Conservation (phyloP, 2,113 vertebrate genomes). For the Lethenteron camtschaticum region DNA sequence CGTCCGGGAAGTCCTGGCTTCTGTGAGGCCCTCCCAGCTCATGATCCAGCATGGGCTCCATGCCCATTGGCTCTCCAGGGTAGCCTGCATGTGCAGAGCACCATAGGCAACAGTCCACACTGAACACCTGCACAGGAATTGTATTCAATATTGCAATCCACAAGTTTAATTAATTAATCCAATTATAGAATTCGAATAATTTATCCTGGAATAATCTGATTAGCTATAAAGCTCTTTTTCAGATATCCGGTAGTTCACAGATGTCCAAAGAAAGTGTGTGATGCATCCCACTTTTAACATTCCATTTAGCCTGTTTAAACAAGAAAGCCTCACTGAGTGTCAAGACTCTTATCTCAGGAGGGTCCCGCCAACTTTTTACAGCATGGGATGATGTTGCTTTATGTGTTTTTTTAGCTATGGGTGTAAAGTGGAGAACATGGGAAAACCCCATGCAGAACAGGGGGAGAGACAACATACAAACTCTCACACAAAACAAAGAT, state of each 20-base stretch:
- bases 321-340: too few relatives aligned
- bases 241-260: slow-evolving; percentile 13
- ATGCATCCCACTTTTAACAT: too few relatives aligned
- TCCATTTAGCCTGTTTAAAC: too few relatives aligned
- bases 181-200: slow-evolving; percentile 11
- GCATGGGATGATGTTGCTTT: too few relatives aligned
- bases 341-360: too few relatives aligned
- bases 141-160: too few relatives aligned
- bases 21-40: slow-evolving; percentile 94
- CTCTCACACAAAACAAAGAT: too few relatives aligned
- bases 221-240: slow-evolving; percentile 27
- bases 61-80: slow-evolving; percentile 71
- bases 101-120: slow-evolving; percentile 78
- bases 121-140: slow-evolving; percentile 11
- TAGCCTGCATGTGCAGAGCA: slow-evolving; percentile 90
- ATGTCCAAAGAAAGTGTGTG: slow-evolving; percentile 10
- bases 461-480: too few relatives aligned
- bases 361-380: too few relatives aligned
- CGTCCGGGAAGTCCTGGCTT: slow-evolving; percentile 83
- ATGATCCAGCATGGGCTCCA: slow-evolving; percentile 99
- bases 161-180: slow-evolving; percentile 10
- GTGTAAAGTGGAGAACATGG: too few relatives aligned
- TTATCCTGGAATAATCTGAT: slow-evolving; percentile 18
- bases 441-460: too few relatives aligned
- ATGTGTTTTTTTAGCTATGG: too few relatives aligned